Conservation (phyloP, 2,888 invertebrate species). For the Anticlea derivata region DNA sequence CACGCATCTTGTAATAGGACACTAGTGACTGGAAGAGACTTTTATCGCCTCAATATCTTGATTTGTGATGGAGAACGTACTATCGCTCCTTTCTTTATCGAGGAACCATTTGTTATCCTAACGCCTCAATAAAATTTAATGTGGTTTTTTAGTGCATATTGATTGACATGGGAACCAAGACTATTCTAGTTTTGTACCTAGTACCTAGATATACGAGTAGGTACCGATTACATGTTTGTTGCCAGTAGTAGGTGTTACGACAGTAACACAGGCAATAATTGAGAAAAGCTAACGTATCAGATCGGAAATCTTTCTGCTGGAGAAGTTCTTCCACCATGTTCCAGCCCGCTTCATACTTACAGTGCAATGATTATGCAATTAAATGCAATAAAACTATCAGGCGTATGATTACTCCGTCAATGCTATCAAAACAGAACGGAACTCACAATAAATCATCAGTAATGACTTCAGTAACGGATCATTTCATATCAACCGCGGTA, state of each 20-base stretch:
- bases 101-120: slow-evolving; percentile 58
- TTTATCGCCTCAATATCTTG: slow-evolving; percentile 72
- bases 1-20: slow-evolving; percentile 66
- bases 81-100: slow-evolving; percentile 58
- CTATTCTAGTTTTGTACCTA: background rate
- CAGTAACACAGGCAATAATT: no score
- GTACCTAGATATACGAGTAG: slow-evolving; percentile 34
- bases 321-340: no score
- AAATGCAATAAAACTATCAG: background rate
- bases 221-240: background rate
- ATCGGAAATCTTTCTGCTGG: no score
- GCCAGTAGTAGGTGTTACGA: no score
- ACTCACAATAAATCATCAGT: slow-evolving; percentile 49
- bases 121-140: slow-evolving; percentile 56
- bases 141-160: slow-evolving; percentile 27
- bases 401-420: background rate
- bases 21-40: slow-evolving; percentile 65
- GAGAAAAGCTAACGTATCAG: no score
- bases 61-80: slow-evolving; percentile 61
- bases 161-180: slow-evolving; percentile 9
- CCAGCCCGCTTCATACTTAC: no score
- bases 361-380: background rate
- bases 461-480: slow-evolving; percentile 47
- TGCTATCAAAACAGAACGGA: slow-evolving; percentile 39
- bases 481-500: slow-evolving; percentile 45